A percentile compares a stretch with the other conserved stretches of the same genome.
These are phyloP conservation scores for Periplaneta americana DNA, from an alignment of 1,140 invertebrate genomes.

Conservation along the genomic window DNA sequence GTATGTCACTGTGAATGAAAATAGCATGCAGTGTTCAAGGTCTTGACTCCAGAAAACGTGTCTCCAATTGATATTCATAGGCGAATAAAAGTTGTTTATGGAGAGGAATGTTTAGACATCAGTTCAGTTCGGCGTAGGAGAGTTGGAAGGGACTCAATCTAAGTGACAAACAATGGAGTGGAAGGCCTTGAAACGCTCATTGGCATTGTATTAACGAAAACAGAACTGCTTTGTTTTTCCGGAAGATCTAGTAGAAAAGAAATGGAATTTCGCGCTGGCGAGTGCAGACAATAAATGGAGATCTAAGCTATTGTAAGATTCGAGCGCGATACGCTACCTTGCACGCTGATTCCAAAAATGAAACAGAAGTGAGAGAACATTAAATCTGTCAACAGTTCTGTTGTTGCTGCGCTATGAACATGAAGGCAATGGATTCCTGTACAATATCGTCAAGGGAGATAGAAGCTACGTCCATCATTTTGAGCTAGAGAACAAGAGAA, in stretches of 20 bases:
- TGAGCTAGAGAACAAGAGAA: neutral
- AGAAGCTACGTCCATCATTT: slow-evolving; percentile 4
- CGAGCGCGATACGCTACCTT: neutral
- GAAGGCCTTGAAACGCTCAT: neutral
- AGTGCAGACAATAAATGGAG: neutral
- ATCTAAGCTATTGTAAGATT: neutral
- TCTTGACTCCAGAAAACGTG: neutral
- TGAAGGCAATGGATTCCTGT: slow-evolving; percentile 1
- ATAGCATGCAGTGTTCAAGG: too few species aligned
- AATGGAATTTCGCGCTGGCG: neutral
- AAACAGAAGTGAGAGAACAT: neutral
- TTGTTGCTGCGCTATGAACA: neutral
- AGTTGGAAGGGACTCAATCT: neutral
- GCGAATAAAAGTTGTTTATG: neutral
- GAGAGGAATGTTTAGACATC: neutral
- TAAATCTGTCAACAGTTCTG: neutral
- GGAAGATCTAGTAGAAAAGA: neutral
- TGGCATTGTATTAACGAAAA: neutral
- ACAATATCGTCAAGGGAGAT: slow-evolving; percentile 9
- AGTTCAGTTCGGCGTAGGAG: neutral
- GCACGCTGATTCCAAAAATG: neutral
- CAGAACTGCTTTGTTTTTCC: neutral
- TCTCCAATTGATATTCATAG: neutral
- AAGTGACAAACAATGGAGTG: neutral
- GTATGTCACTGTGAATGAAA: too few species aligned